Base-by-base conservation (phyloP, 23 tunicate genomes). In the Phallusia fumigata region DNA sequence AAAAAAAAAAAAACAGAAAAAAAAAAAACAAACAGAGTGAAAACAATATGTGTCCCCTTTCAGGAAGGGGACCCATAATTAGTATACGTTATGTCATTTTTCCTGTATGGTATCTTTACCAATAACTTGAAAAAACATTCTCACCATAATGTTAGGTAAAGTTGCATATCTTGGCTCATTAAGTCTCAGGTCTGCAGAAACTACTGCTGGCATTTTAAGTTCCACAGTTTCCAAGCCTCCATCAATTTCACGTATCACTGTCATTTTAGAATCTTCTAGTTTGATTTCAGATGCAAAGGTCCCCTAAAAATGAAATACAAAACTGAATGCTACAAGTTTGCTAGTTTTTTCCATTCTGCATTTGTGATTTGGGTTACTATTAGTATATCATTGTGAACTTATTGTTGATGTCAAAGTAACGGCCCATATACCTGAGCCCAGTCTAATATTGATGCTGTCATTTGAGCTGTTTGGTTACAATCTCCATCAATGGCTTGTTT, bases 161-260 rank as follows among this genome's bases (percentile, higher is more conserved):
- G 99, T 95, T 78, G 99, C 99, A 80, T 95, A 95, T 90, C 99
- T 82, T 36, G 99, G 99, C 76, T 95, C 95, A 73, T 95, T 95
- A 13, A 95, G 78, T 50, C 99, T 73, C 10, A 95, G 92, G 35
- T 95, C 99, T 79, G 92, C 92, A 21, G 99, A 91, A 22, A 95
- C 82, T 0, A 95, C 99, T 33, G 95, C 95, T 22, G 99, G 99
- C 95, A 90, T 95, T 69, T 90, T 90, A 30, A 95, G 76, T 45
- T 95, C 89, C 33, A 90, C 82, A 0, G 99, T 95, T 81, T 95
- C 99, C 81, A 95, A 64, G 0, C 99, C 99, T 40, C 99, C 99
- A 81, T 95, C 99, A 26, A 95, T 75, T 84, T 95, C 99, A 18
- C 99, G 82, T 18, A 90, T 85, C 32, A 95, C 99, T 18, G 76